These are phyloP conservation scores for Achatina immaculata DNA, from an alignment of 1,140 invertebrate species.

Conservation along the genomic window DNA sequence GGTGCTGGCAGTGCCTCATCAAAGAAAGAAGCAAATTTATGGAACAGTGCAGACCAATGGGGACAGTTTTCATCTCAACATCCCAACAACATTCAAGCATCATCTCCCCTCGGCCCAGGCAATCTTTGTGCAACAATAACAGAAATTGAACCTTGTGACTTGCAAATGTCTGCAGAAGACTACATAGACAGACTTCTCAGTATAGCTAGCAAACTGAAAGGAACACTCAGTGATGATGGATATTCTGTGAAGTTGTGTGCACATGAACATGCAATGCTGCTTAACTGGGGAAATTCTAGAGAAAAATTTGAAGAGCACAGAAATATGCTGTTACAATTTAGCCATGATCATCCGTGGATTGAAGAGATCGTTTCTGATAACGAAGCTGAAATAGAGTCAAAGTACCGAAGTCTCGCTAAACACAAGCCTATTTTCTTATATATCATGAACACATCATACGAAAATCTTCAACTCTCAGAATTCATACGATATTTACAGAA, in stretches of 20 bases:
- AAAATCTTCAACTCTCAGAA: not conserved
- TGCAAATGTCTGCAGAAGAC: not conserved
- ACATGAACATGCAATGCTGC: not conserved
- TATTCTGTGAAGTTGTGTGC: not conserved
- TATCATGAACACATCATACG: not conserved
- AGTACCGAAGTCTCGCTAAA: not conserved
- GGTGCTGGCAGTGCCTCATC: too few species aligned
- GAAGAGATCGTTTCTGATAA: not conserved
- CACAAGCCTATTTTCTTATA: not conserved
- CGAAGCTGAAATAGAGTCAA: not conserved
- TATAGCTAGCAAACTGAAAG: not conserved
- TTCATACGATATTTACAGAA: not conserved
- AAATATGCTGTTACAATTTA: not conserved
- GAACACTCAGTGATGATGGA: constrained; percentile 28
- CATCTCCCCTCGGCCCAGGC: too few species aligned
- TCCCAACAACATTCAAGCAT: not conserved
- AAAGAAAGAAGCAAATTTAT: not conserved
- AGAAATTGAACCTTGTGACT: constrained; percentile 8
- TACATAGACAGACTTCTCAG: not conserved
- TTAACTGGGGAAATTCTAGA: constrained; percentile 10
- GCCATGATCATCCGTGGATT: not conserved
- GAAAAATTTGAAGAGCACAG: not conserved
- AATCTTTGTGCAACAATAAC: not conserved
- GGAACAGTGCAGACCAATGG: not conserved
- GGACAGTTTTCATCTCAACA: not conserved